phyloP scores from a whole-genome alignment of 2,888 invertebrate species.

The Oscheius sp. region DNA sequence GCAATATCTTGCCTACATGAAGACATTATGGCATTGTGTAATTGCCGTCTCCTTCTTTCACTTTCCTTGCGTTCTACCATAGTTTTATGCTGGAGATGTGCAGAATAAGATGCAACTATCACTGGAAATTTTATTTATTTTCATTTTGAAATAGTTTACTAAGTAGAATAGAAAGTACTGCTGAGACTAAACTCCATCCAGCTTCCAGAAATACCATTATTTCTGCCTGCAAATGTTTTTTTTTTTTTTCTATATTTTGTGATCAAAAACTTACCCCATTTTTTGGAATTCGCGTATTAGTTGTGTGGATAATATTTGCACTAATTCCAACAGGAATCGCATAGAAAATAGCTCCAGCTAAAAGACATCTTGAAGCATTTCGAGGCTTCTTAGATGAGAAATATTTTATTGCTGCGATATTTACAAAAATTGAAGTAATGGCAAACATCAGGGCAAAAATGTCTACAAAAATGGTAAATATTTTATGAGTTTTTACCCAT shows the following conservation, averaged over 20 bases:
- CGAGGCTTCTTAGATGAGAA: background rate
- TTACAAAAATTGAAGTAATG: background rate
- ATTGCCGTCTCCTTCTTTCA: slow-evolving; percentile 75
- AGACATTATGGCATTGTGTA: slow-evolving; percentile 53
- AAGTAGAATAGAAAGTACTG: slow-evolving; percentile 30
- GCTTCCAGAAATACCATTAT: slow-evolving; percentile 40
- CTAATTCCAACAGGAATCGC: slow-evolving; percentile 28
- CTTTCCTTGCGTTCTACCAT: slow-evolving; percentile 71
- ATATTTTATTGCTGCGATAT: background rate
- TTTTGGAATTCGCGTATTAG: slow-evolving; percentile 36
- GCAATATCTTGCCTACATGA: slow-evolving; percentile 52
- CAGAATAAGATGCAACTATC: slow-evolving; percentile 36
- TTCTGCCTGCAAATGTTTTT: slow-evolving; percentile 14
- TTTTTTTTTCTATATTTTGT: background rate
- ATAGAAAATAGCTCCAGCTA: slow-evolving; percentile 25
- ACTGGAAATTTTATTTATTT: slow-evolving; percentile 31
- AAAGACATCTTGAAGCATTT: slow-evolving; percentile 21
- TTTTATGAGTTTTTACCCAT: slow-evolving; percentile 7
- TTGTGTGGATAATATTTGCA: slow-evolving; percentile 37
- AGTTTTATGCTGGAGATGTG: slow-evolving; percentile 32
- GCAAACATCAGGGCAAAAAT: slow-evolving; percentile 28
- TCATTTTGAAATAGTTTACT: slow-evolving; percentile 28
- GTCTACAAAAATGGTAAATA: slow-evolving; percentile 21
- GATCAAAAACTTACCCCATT: slow-evolving; percentile 24
- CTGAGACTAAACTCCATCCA: slow-evolving; percentile 47